Conservation (phyloP, 1,140 invertebrate genomes). For the Drosophila grimshawi region DNA sequence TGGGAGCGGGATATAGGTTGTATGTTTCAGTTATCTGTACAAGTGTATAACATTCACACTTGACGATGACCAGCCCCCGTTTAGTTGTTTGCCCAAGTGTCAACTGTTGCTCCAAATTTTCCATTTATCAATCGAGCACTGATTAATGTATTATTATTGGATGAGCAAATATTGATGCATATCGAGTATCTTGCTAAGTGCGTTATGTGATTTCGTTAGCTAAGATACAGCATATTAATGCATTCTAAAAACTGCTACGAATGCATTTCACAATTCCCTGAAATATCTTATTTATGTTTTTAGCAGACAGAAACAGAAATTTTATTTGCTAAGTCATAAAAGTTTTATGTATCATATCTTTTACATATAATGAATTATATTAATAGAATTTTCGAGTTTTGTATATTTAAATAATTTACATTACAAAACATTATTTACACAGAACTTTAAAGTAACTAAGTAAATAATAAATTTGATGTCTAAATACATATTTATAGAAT, state of each 20-base stretch:
- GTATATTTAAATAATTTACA: too few relatives aligned
- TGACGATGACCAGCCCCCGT: slow-evolving; percentile 43
- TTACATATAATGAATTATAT: too few relatives aligned
- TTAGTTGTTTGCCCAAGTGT: slow-evolving; percentile 54
- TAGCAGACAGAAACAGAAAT: too few relatives aligned
- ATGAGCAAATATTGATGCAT: slow-evolving; percentile 62
- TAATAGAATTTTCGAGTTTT: too few relatives aligned
- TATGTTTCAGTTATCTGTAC: slow-evolving; percentile 67
- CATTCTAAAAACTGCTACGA: neutral
- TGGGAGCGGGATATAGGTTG: slow-evolving; percentile 79
- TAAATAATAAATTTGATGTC: too few relatives aligned
- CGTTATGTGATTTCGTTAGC: neutral
- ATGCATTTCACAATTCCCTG: slow-evolving; percentile 2
- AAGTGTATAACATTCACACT: slow-evolving; percentile 30
- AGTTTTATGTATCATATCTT: neutral
- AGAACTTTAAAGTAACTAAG: too few relatives aligned
- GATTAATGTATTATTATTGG: slow-evolving; percentile 49
- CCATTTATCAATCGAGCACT: slow-evolving; percentile 58
- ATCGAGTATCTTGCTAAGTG: slow-evolving; percentile 31
- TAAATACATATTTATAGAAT: too few relatives aligned
- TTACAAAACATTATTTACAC: too few relatives aligned
- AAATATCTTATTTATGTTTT: neutral
- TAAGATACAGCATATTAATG: slow-evolving; percentile 4
- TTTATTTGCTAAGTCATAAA: slow-evolving; percentile 10
- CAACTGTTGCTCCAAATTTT: slow-evolving; percentile 66